phyloP scores from a whole-genome alignment of 2,113 vertebrate species.

The Anguilla japonica region DNA sequence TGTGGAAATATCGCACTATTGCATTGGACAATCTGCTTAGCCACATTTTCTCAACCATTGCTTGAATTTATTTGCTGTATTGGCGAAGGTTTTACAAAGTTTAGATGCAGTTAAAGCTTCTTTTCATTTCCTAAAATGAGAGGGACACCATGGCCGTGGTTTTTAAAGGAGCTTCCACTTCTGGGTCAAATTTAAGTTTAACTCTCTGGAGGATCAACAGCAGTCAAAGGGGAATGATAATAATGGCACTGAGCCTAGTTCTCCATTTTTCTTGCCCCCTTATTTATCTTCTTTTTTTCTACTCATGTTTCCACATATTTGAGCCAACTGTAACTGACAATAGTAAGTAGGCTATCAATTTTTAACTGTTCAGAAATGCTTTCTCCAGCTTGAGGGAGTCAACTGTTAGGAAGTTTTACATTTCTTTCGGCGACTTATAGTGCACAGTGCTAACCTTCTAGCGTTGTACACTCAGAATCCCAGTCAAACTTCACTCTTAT shows the following conservation, averaged over 20 bases:
- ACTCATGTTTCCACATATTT: neutral
- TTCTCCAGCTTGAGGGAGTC: neutral
- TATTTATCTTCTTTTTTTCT: conserved; percentile 1
- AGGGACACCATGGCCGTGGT: neutral
- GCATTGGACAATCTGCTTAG: neutral
- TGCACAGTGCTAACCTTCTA: too few relatives aligned
- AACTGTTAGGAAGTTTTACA: too few relatives aligned
- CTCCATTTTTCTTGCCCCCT: neutral
- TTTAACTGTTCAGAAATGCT: neutral
- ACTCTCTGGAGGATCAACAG: neutral
- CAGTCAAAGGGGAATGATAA: neutral
- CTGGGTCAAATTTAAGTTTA: neutral
- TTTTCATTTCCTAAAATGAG: neutral
- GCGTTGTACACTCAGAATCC: neutral
- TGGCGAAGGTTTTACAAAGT: neutral
- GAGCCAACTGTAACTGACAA: neutral
- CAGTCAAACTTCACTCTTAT: neutral
- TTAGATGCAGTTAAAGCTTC: neutral
- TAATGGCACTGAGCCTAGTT: neutral
- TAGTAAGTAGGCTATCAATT: neutral
- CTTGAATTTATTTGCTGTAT: neutral
- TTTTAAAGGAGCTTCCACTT: neutral
- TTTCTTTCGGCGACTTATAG: too few relatives aligned
- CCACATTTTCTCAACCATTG: neutral
- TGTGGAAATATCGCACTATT: neutral